Conservation (phyloP, 2,888 invertebrate genomes). For the Octodonta nipae region DNA sequence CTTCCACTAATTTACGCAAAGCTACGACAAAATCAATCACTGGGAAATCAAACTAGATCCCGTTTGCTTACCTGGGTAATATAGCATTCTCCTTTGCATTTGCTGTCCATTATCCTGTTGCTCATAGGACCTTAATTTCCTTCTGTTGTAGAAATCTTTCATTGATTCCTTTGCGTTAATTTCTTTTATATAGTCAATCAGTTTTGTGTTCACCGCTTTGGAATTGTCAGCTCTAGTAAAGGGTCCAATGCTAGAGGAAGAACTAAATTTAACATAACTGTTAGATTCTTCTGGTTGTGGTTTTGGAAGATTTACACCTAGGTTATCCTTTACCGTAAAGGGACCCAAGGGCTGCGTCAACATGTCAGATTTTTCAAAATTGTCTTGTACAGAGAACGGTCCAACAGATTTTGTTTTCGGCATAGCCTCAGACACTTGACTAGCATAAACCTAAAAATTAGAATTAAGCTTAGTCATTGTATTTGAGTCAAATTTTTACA, state of each 20-base stretch:
- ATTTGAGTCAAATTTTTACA: not conserved
- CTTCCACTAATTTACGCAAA: too few species aligned
- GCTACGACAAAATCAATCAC: too few species aligned
- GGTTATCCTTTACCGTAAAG: conserved; percentile 47
- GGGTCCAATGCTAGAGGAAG: conserved; percentile 39
- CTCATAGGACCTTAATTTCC: conserved; percentile 34
- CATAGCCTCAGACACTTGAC: conserved; percentile 4
- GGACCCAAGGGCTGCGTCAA: conserved; percentile 35
- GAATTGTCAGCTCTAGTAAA: conserved; percentile 51
- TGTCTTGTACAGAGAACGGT: conserved; percentile 49
- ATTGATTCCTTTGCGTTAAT: conserved; percentile 52
- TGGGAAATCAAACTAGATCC: too few species aligned
- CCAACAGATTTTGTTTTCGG: conserved; percentile 33
- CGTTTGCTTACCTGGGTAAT: conserved; percentile 51
- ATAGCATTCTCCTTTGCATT: conserved; percentile 58
- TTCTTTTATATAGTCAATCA: conserved; percentile 52
- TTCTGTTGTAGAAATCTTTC: conserved; percentile 45
- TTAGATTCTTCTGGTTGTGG: conserved; percentile 13
- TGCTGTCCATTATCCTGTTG: conserved; percentile 40
- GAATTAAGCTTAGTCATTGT: too few species aligned
- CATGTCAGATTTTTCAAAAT: conserved; percentile 34
- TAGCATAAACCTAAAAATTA: conserved; percentile 9
- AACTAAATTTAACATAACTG: conserved; percentile 14
- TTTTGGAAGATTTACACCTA: too few species aligned
- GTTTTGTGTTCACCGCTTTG: conserved; percentile 41